Conservation (phyloP, 2,888 invertebrate genomes). For the Acronicta leporina region DNA sequence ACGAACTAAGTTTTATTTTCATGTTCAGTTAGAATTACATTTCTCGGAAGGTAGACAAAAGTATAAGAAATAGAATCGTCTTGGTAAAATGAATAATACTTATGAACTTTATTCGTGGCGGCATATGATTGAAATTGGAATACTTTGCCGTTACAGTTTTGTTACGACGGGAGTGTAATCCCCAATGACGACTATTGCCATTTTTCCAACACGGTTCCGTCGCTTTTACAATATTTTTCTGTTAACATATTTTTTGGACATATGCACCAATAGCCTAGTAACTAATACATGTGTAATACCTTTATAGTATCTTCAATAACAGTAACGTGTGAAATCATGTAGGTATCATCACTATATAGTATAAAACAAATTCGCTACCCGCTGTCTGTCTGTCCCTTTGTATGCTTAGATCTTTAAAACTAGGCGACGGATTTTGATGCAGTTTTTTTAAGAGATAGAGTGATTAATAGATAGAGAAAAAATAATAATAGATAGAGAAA, state of each 20-base stretch:
- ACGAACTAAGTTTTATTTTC: conserved; percentile 5
- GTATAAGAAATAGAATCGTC: not conserved
- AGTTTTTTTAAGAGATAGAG: too few relatives aligned
- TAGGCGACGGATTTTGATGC: too few relatives aligned
- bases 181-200: conserved; percentile 1
- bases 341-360: too few relatives aligned
- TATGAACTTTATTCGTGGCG: conserved; percentile 19
- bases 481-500: too few relatives aligned
- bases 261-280: too few relatives aligned
- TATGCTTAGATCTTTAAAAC: too few relatives aligned
- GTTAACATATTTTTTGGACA: not conserved
- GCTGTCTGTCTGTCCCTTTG: too few relatives aligned
- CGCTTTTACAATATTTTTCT: not conserved
- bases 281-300: too few relatives aligned
- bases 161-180: not conserved
- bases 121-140: conserved; percentile 13
- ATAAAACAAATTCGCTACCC: too few relatives aligned
- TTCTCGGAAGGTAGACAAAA: conserved; percentile 7
- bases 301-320: too few relatives aligned
- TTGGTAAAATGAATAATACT: not conserved
- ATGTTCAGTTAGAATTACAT: conserved; percentile 4
- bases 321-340: too few relatives aligned
- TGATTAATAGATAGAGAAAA: too few relatives aligned
- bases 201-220: not conserved
- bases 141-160: conserved; percentile 6